Evolutionary conservation across 2,797 vertebrate genomes (phyloP).

Genomic region (Hybognathus amarus): DNA sequence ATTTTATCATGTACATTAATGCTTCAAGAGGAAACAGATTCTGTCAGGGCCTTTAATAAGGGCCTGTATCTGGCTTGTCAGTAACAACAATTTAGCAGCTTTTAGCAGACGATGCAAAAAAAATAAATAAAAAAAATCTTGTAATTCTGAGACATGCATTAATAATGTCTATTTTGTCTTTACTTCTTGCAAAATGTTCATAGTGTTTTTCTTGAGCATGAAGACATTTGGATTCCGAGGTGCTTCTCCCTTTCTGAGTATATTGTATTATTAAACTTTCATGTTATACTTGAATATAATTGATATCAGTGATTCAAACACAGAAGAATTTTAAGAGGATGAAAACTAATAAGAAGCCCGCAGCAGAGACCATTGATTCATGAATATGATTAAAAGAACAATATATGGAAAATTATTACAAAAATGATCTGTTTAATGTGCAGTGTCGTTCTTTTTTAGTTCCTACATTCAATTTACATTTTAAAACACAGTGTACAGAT

Average conservation of each 20-base stretch:
- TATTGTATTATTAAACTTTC: constrained; percentile 17
- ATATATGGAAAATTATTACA: background rate
- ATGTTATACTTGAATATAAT: background rate
- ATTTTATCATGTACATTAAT: background rate
- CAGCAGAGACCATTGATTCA: background rate
- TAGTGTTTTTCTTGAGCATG: background rate
- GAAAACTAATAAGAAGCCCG: constrained; percentile 3
- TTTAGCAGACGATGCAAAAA: too few relatives aligned
- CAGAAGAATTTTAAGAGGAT: background rate
- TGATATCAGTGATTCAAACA: constrained; percentile 22
- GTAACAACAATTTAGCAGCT: background rate
- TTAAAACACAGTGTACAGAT: background rate
- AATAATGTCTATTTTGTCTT: background rate
- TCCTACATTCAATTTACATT: background rate
- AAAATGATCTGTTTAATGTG: background rate
- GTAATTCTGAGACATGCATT: background rate
- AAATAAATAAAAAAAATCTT: too few relatives aligned
- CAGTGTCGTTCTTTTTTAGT: constrained; percentile 2
- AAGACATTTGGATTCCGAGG: background rate
- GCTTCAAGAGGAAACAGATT: background rate
- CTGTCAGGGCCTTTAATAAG: background rate
- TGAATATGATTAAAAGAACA: background rate
- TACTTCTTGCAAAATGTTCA: background rate
- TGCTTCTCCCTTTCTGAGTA: background rate
- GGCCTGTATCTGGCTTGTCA: background rate